Evolutionary conservation across 2,113 vertebrate genomes (phyloP).

Genomic region (Columba janthina): DNA sequence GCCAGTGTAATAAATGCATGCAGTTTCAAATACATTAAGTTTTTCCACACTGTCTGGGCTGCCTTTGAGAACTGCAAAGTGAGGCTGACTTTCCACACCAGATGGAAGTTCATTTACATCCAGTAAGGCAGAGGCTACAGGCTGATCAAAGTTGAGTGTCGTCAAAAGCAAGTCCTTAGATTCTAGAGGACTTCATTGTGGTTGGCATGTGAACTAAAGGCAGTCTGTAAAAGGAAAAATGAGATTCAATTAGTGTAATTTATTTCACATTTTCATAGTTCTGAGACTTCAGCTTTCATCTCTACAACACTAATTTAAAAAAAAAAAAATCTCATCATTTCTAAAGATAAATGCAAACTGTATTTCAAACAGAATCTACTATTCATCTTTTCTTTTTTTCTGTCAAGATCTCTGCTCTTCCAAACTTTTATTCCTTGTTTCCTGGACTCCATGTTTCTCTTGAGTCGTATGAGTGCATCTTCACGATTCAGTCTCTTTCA

Average conservation of each 20-base stretch:
- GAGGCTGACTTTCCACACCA: not conserved
- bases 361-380: not conserved
- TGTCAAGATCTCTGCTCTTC: not conserved
- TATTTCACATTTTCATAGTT: conserved; percentile 33
- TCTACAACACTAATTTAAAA: not conserved
- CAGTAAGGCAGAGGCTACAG: not conserved
- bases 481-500: not conserved
- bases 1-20: not conserved
- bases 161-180: not conserved
- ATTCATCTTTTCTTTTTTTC: not conserved
- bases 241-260: conserved; percentile 15
- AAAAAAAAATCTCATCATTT: not conserved
- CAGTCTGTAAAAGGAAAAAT: not conserved
- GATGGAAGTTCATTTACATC: not conserved
- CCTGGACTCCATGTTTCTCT: not conserved
- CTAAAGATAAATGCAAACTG: not conserved
- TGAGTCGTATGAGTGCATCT: not conserved
- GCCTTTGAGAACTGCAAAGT: not conserved
- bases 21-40: not conserved
- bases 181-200: not conserved
- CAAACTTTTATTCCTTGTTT: not conserved
- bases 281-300: not conserved
- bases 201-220: not conserved
- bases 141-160: not conserved
- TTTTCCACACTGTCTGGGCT: not conserved